Conservation (phyloP, 2,113 vertebrate species). For the Neolamprologus tretocephalus region DNA sequence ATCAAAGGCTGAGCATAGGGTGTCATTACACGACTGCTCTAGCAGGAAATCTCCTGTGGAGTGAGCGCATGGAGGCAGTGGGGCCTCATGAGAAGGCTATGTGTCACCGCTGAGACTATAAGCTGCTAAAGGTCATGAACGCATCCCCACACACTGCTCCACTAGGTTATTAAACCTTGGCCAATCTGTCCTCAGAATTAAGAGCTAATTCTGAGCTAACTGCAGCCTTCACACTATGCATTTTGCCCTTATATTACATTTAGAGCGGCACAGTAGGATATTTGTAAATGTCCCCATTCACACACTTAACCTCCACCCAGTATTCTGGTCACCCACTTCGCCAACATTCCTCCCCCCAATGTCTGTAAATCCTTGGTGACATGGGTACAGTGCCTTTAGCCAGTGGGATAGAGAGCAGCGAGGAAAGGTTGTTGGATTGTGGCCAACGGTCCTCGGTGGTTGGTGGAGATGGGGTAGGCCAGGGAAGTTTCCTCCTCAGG, state of each 20-base stretch:
- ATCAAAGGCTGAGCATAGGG: neutral
- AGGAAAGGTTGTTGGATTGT: neutral
- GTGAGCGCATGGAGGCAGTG: neutral
- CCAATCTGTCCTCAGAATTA: neutral
- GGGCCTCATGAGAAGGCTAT: neutral
- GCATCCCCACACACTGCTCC: neutral
- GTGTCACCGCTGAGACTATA: neutral
- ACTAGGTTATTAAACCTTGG: neutral
- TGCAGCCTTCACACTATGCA: neutral
- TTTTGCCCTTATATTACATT: neutral
- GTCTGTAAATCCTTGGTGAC: neutral
- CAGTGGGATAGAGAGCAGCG: accelerated
- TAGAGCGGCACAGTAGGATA: neutral
- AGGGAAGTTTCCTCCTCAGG: neutral
- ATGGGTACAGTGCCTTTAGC: neutral
- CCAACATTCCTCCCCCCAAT: neutral
- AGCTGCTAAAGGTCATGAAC: neutral
- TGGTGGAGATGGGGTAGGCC: neutral
- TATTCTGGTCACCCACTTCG: neutral
- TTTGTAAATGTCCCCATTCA: neutral
- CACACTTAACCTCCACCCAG: neutral
- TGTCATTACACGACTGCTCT: neutral
- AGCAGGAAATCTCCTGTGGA: neutral
- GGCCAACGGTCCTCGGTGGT: neutral
- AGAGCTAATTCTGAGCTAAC: neutral